Percentiles rank a stretch among this genome's conserved stretches.
Conservation (phyloP, 2,113 vertebrate species). For the Protobothrops mucrosquamatus region DNA sequence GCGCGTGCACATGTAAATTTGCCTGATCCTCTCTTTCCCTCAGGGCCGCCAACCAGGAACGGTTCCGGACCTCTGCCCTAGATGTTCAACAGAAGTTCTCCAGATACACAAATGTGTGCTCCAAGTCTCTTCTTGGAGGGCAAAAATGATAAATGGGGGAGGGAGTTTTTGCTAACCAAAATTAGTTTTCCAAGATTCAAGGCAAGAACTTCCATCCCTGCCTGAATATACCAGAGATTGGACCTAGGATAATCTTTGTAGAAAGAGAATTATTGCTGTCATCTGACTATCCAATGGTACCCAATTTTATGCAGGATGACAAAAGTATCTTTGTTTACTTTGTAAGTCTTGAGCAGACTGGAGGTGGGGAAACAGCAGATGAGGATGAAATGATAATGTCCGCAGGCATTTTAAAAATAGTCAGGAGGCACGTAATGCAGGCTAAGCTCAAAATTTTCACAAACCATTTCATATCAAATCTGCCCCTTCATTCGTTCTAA, state of each 20-base stretch:
- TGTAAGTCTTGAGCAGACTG: not conserved
- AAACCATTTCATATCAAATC: not conserved
- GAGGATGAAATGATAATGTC: constrained; percentile 18
- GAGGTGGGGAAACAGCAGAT: not conserved
- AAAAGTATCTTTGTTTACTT: constrained; percentile 19
- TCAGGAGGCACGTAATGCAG: not conserved
- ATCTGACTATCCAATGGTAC: constrained; percentile 15
- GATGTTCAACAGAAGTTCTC: not conserved
- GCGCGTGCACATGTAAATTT: too few species aligned
- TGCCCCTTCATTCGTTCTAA: not conserved
- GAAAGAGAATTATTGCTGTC: not conserved
- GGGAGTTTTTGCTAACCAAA: not conserved
- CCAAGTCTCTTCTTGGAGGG: not conserved
- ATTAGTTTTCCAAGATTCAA: not conserved
- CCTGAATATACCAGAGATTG: not conserved
- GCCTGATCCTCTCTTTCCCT: too few species aligned
- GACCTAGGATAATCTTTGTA: not conserved
- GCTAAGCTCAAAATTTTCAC: not conserved
- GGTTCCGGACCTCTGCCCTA: not conserved
- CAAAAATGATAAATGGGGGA: not conserved
- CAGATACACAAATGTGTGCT: not conserved
- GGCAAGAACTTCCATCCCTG: not conserved
- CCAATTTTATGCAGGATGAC: constrained; percentile 5
- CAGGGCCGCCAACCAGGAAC: too few species aligned
- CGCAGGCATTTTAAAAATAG: constrained; percentile 15